Percentiles rank a stretch among this genome's conserved stretches.
Conservation (phyloP, 2,113 vertebrate species). For the Thunnus thynnus region DNA sequence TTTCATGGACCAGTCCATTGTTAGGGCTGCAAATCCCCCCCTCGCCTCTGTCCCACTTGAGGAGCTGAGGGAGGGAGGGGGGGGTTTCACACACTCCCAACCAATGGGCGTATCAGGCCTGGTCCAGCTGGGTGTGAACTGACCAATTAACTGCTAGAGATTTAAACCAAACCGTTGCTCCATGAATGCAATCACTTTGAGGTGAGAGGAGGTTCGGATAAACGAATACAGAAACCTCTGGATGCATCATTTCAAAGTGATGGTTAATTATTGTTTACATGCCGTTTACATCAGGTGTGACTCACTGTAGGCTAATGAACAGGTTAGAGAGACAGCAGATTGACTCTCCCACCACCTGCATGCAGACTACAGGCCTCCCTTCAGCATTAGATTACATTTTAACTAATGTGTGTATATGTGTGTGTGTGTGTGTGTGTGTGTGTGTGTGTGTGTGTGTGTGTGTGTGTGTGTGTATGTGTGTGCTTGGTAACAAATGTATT, state of each 20-base stretch:
- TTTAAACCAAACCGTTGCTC: conserved; percentile 81
- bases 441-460: too few relatives aligned
- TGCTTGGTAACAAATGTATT: conserved; percentile 8
- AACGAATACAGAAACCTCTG: conserved; percentile 6
- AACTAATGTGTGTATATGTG: neutral
- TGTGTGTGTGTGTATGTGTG: too few relatives aligned
- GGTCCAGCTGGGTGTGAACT: conserved; percentile 70
- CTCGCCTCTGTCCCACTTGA: conserved; percentile 65
- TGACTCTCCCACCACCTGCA: conserved; percentile 12
- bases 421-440: too few relatives aligned
- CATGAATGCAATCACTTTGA: conserved; percentile 35
- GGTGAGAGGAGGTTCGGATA: conserved; percentile 22
- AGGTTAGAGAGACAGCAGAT: conserved; percentile 39
- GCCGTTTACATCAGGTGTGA: conserved; percentile 36
- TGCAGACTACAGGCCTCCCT: conserved; percentile 22
- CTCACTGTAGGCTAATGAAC: conserved; percentile 65
- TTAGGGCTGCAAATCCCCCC: conserved; percentile 62
- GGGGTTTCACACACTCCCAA: conserved; percentile 34
- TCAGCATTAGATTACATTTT: neutral
- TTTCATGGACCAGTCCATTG: conserved; percentile 78
- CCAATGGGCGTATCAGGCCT: conserved; percentile 76
- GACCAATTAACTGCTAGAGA: conserved; percentile 78
- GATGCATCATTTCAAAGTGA: conserved; percentile 10
- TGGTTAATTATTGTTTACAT: conserved; percentile 52
- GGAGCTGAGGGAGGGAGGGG: conserved; percentile 60